Percentiles rank a stretch among this genome's conserved stretches.
Evolutionary conservation across 2,113 vertebrate genomes (phyloP).

Genomic region (Mustelus asterias): DNA sequence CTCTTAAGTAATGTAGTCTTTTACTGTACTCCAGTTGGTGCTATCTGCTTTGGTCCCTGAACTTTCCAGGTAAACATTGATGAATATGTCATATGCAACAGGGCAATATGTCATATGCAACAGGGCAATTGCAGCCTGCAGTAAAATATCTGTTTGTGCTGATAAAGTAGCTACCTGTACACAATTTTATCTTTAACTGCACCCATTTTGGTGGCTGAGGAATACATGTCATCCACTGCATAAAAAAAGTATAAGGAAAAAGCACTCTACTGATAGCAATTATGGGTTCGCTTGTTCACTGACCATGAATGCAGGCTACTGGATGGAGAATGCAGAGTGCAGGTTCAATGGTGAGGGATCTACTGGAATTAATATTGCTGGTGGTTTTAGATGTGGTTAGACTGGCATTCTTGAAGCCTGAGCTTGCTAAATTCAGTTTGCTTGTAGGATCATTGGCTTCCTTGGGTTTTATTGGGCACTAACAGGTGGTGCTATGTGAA

Average conservation of each 20-base stretch:
- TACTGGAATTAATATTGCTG: too few species aligned
- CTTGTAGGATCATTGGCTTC: too few species aligned
- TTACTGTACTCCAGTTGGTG: not conserved
- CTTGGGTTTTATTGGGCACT: too few species aligned
- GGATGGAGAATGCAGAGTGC: not conserved
- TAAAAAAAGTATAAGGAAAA: not conserved
- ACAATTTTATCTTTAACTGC: not conserved
- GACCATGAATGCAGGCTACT: not conserved
- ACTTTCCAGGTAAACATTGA: not conserved
- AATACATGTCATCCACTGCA: not conserved
- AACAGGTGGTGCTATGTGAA: too few species aligned
- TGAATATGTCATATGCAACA: not conserved
- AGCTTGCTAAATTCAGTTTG: too few species aligned
- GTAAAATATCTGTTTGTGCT: not conserved
- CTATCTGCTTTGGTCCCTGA: not conserved
- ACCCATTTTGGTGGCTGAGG: not conserved
- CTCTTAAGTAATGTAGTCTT: not conserved
- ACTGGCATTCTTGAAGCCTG: too few species aligned
- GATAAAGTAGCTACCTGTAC: not conserved
- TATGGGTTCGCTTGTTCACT: not conserved
- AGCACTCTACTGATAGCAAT: not conserved
- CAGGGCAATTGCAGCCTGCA: not conserved
- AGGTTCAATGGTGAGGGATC: too few species aligned
- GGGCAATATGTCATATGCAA: not conserved
- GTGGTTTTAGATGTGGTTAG: too few species aligned